A percentile compares a stretch with the other conserved stretches of the same genome.
These are phyloP conservation scores for Cirrhinus molitorella DNA, from an alignment of 2,797 vertebrate genomes.

Conservation along the genomic window DNA sequence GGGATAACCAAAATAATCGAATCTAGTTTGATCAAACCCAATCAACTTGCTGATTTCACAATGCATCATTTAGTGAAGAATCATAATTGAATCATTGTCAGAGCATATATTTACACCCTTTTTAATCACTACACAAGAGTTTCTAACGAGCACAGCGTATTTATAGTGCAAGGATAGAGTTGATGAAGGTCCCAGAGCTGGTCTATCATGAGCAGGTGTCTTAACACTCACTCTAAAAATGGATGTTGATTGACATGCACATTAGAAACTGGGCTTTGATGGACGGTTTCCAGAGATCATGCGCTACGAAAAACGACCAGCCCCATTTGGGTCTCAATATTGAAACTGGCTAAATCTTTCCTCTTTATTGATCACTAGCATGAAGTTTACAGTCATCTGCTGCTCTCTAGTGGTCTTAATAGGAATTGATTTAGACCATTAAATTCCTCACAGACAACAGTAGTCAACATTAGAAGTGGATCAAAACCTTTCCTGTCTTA, in stretches of 20 bases:
- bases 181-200: constrained; percentile 8
- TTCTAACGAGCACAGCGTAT: not conserved
- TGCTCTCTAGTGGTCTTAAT: constrained; percentile 8
- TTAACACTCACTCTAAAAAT: not conserved
- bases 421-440: not conserved
- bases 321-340: not conserved
- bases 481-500: no score
- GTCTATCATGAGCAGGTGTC: not conserved
- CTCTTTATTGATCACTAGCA: not conserved
- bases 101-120: not conserved
- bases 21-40: not conserved
- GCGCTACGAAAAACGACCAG: not conserved
- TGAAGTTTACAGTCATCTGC: not conserved
- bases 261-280: not conserved
- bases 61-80: not conserved
- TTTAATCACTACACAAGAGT: not conserved
- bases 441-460: not conserved
- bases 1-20: no score
- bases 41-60: not conserved
- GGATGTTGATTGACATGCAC: not conserved
- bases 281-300: not conserved
- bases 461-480: no score
- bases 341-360: not conserved
- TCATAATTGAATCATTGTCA: not conserved
- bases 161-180: not conserved